Conservation (phyloP, 2,797 vertebrate species). For the Echiichthys vipera region DNA sequence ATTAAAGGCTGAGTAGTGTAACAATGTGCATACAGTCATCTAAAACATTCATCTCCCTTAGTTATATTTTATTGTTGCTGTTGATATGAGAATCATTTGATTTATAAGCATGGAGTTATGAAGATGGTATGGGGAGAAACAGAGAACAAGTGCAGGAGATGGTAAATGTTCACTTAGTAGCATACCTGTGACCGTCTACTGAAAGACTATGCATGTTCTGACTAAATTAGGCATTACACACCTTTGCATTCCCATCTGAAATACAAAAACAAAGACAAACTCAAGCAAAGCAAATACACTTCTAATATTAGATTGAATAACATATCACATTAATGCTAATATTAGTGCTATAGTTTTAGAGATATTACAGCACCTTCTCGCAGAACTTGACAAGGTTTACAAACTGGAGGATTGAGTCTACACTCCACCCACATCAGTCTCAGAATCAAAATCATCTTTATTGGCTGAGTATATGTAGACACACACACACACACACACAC, state of each 20-base stretch:
- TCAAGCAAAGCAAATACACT: neutral
- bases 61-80: neutral
- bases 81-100: no score
- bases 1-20: neutral
- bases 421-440: neutral
- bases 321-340: neutral
- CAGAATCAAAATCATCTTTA: no score
- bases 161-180: neutral
- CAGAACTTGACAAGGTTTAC: slow-evolving; percentile 1
- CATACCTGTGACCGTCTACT: neutral
- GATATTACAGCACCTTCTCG: neutral
- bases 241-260: neutral
- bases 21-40: neutral
- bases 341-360: neutral
- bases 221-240: neutral
- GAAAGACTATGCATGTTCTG: no score
- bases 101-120: no score
- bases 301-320: neutral
- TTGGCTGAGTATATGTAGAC: no score
- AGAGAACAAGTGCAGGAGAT: neutral
- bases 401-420: slow-evolving; percentile 21
- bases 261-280: neutral
- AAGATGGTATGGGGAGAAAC: neutral
- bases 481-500: no score
- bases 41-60: neutral